These are phyloP conservation scores for Cyanoderma ruficeps DNA, from an alignment of 2,113 vertebrate species.

Conservation along the genomic window DNA sequence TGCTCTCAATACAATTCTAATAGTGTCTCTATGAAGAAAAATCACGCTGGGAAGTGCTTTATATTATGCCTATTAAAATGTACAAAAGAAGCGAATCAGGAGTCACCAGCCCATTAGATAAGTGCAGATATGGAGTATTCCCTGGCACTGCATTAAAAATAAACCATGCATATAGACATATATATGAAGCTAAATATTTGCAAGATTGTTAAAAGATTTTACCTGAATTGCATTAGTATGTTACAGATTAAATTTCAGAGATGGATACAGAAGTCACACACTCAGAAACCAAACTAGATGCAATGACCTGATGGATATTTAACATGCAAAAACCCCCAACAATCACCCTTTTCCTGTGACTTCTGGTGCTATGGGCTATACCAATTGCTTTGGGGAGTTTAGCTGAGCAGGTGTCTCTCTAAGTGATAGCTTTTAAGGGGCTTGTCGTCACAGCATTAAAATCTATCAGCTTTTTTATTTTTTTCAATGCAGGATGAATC, in stretches of 20 bases:
- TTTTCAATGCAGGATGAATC: background rate
- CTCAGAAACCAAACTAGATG: background rate
- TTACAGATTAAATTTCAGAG: background rate
- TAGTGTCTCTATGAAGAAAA: background rate
- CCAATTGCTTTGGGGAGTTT: background rate
- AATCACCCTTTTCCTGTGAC: background rate
- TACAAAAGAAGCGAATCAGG: background rate
- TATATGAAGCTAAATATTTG: background rate
- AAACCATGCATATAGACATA: background rate
- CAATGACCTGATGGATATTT: background rate
- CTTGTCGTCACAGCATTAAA: background rate
- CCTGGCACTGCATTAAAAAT: background rate
- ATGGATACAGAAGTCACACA: background rate
- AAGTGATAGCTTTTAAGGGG: background rate
- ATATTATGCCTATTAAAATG: background rate
- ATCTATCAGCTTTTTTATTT: background rate
- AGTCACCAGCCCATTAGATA: background rate
- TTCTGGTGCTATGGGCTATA: background rate
- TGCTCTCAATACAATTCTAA: background rate
- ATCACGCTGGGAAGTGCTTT: background rate
- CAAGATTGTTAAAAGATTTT: background rate
- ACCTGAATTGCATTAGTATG: background rate
- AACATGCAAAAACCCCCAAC: fast-evolving
- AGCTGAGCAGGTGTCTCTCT: background rate
- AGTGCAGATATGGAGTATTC: background rate